Base-by-base conservation (phyloP, 2,888 invertebrate genomes). In the Drosophila mettleri region DNA sequence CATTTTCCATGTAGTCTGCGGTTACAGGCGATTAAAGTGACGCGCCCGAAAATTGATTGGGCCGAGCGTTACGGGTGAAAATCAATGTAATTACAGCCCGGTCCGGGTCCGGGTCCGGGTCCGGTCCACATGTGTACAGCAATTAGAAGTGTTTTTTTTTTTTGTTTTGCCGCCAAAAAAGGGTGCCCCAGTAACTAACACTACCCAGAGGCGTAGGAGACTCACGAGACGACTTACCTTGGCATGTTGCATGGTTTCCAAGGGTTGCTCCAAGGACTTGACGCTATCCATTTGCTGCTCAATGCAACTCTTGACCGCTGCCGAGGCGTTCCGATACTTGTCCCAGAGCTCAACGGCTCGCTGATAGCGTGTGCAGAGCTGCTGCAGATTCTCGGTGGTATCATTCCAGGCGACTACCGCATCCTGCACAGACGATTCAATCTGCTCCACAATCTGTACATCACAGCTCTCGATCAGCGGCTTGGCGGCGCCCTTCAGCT, bases 271-370 rank as follows among this genome's bases (percentile, higher is more conserved):
- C 85, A 97, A 93, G 75, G 95, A 94, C 81, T 95, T 95, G 59
- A 96, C 94, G 53, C 94, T 93, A 78, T 95, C 95, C 94, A 96
- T 95, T 91, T 96, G 95, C 88, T 94, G 94, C 90, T 96, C 96
- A 43, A 95, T 94, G 94, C 95, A 96, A 78, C 94, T 94, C 74
- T 95, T 94, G 68, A 97, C 95, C 29, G 95, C 94, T 45, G 95
- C 95, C 60, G 96, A 95, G 9, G 96, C 96, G 91, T 96, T 96
- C 38, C 95, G 94, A 93, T 97, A 97, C 68, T 95, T 94, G 88
- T 95, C 94, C 97, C 97, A 97, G 65, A 97, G 94, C 51, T 95
- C 95, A 60, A 96, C 96, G 4, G 97, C 97, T 90, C 95, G 94
- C 91, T 96, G 95, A 93, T 97, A 97, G 84, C 95, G 93, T 82